Evolutionary conservation across 2,888 invertebrate species (phyloP), one percentile per base, ranked within the genome.

Genomic region (Cataglyphis altisquamis): DNA sequence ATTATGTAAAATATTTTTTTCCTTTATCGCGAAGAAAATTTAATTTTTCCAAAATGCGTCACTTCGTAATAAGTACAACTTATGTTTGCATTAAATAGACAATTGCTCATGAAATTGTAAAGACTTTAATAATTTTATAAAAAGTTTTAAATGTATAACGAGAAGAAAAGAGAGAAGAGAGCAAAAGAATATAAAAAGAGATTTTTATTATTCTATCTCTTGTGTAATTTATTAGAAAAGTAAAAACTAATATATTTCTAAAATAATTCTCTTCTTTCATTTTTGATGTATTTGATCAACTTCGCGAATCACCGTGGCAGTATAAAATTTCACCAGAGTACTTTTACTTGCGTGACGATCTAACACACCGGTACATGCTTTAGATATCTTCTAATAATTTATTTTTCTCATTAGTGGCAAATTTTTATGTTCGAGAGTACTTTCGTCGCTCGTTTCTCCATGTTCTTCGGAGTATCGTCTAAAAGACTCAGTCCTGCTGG

Each of bases 401-500:
- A 41, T 41, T 41, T 60, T 25, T 12, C 29, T 39, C 12, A 0
- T 21, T 8, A 5, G 10, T 52, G n/a, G 48, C 6, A 12, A 48
- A 18, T 48, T 21, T 18, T 64, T 32, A 36, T 21, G 21, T 36
- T 66, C n/a, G 10, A 39, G 12, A 52, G 4, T 15, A 25, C n/a
- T 68, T 3, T 9, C n/a, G 25, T 39, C 39, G 52, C 52, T 77
- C 39, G 29, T 55, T 41, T 39, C 15, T 39, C 25, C 15, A 70
- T n/a, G 9, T 74, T 18, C 25, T 52, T 52, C n/a, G n/a, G 15
- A n/a, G 77, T 83, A 39, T 62, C 81, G 68, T 77, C 36, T 73
- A 48, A 88, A 89, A 77, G 82, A 88, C 52, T 73, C 25, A 25
- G 62, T 45, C 32, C 25, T 45, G 52, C 66, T 77, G 32, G 25